phyloP scores from a whole-genome alignment of 2,113 vertebrate species.

The Apus apus region DNA sequence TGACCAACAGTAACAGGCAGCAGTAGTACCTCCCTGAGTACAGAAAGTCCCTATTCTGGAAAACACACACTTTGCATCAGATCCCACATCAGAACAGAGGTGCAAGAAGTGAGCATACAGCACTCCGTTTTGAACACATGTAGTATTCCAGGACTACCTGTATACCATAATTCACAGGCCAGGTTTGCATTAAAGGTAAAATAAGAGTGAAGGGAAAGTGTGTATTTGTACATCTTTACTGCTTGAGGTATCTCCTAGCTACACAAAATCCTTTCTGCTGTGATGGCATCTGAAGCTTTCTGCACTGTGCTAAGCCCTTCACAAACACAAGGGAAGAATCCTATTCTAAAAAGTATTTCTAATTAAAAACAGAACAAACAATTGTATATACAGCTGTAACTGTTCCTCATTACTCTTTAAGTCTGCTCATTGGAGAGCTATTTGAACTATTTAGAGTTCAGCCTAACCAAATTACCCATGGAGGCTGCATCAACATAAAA shows the following conservation, averaged over 20 bases:
- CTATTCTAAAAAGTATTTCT: not conserved
- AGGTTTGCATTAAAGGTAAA: not conserved
- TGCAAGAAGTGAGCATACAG: not conserved
- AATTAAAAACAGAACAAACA: conserved; percentile 14
- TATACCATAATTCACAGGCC: not conserved
- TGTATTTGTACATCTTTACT: not conserved
- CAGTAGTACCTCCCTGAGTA: accelerated
- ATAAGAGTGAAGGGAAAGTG: not conserved
- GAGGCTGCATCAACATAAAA: not conserved
- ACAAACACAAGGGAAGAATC: not conserved
- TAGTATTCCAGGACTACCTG: not conserved
- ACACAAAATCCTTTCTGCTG: not conserved
- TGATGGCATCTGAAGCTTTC: not conserved
- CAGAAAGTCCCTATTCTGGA: not conserved
- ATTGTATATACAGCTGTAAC: not conserved
- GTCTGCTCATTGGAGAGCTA: conserved; percentile 6
- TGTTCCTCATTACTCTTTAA: not conserved
- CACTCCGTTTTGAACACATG: not conserved
- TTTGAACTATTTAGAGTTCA: conserved; percentile 39
- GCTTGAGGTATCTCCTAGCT: accelerated
- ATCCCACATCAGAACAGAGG: not conserved
- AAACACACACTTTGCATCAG: not conserved
- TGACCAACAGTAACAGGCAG: not conserved
- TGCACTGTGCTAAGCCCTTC: not conserved
- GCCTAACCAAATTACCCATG: not conserved